Evolutionary conservation across 2,113 vertebrate species (phyloP), one percentile per base, ranked within the genome.

Genomic region (Merops nubicus): DNA sequence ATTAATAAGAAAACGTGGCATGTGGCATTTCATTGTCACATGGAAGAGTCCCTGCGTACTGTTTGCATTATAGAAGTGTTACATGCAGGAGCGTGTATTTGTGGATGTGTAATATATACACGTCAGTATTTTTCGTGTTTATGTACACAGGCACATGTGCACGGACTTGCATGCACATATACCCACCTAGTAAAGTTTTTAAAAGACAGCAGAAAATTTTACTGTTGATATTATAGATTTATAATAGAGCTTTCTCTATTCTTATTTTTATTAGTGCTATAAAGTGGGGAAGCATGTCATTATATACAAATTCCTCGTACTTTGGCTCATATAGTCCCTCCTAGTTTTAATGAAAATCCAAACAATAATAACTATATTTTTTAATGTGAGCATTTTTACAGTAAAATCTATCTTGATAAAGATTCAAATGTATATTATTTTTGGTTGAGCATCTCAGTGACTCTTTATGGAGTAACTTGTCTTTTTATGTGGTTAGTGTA

Each of bases 331-430:
- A 84, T 89, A 96, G 73, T 96, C 87, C 76, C 79, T 76, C 92
- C 84, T 90, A 93, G 73, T 89, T 96, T 87, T 77, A 91, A 93
- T 69, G 85, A 88, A 95, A 89, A 88, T 94, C 88, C 63, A 75
- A 88, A 95, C 82, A 77, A 86, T 91, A 67, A 93, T 92, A 91
- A 88, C 60, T 95, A 84, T 97, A 96, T 96, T 96, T 97, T 97
- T 97, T 82, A 96, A 97, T 91, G 89, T 94, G 91, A 89, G 68
- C 91, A 63, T 95, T 97, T 97, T 96, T 97, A 96, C 92, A 36
- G 64, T 97, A 85, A 93, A 95, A 96, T 94, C 83, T 94, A 94
- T 97, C 90, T 97, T 97, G 89, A 94, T 96, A 97, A 97, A 89
- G 85, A 93, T 95, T 68, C 83, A 97, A 93, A 96, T 95, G 51